Evolutionary conservation across 2,888 invertebrate species (phyloP).

Genomic region (Ichneumoninae sp.): DNA sequence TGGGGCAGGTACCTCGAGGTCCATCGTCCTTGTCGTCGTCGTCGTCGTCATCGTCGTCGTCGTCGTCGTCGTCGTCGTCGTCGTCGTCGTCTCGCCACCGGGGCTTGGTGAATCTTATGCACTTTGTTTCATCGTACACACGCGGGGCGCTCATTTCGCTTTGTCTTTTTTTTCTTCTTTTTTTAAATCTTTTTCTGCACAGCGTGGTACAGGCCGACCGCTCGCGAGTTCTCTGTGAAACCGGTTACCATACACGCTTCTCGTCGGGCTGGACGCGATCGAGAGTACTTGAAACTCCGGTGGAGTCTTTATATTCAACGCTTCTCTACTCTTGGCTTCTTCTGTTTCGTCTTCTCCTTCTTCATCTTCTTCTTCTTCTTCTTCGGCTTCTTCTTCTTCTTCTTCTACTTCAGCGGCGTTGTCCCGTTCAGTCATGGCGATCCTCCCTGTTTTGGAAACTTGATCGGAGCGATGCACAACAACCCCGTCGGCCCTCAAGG

Average conservation of each 20-base stretch:
- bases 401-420: slow-evolving; percentile 4
- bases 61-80: slow-evolving; percentile 37
- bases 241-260: slow-evolving; percentile 59
- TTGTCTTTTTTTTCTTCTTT: slow-evolving; percentile 46
- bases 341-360: slow-evolving; percentile 41
- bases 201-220: slow-evolving; percentile 47
- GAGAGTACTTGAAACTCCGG: slow-evolving; percentile 63
- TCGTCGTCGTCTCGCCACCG: slow-evolving; percentile 42
- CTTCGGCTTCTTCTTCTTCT: neutral
- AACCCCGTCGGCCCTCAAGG: slow-evolving; percentile 36
- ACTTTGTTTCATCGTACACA: slow-evolving; percentile 61
- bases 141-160: slow-evolving; percentile 54
- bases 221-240: slow-evolving; percentile 61
- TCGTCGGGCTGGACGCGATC: slow-evolving; percentile 47
- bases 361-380: neutral
- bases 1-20: slow-evolving; percentile 54
- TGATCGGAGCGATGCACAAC: slow-evolving; percentile 49
- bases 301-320: slow-evolving; percentile 61
- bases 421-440: slow-evolving; percentile 45
- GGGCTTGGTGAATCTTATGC: slow-evolving; percentile 61
- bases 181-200: slow-evolving; percentile 34
- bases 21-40: slow-evolving; percentile 33
- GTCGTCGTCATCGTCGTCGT: slow-evolving; percentile 37
- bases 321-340: slow-evolving; percentile 43
- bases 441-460: slow-evolving; percentile 63